A percentile compares a stretch with the other conserved stretches of the same genome.
Evolutionary conservation across 2,113 vertebrate genomes (phyloP).

Genomic region (Neolamprologus kungweensis): DNA sequence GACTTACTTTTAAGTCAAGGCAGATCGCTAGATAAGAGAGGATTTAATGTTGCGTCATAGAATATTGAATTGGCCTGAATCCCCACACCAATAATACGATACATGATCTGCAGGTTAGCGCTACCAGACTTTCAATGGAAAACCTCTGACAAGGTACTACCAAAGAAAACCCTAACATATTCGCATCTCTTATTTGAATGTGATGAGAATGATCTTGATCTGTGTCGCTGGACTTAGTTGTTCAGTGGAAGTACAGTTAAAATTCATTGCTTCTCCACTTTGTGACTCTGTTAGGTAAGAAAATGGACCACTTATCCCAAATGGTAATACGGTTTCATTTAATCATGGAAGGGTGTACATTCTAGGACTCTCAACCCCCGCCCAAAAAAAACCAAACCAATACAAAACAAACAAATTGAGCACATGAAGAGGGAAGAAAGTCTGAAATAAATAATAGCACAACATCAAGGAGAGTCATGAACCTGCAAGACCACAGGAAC

Average conservation of each 20-base stretch:
- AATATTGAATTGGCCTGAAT: not conserved
- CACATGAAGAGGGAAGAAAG: not conserved
- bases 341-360: not conserved
- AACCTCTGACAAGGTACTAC: not conserved
- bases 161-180: not conserved
- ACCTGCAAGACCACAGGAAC: not conserved
- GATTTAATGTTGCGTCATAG: slow-evolving; percentile 11
- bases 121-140: not conserved
- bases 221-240: not conserved
- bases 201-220: not conserved
- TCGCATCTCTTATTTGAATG: not conserved
- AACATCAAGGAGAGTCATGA: not conserved
- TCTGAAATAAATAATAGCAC: not conserved
- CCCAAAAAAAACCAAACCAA: not conserved
- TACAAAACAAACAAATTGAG: not conserved
- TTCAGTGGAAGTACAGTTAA: not conserved
- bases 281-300: not conserved
- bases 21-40: slow-evolving; percentile 29
- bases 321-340: not conserved
- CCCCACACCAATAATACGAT: not conserved
- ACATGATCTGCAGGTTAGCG: not conserved
- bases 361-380: not conserved
- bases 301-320: not conserved
- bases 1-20: slow-evolving; percentile 39
- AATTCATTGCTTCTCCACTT: not conserved